Base-by-base conservation (phyloP, 92 coral and sea anemone genomes). In the Epizoanthus stellaris region DNA sequence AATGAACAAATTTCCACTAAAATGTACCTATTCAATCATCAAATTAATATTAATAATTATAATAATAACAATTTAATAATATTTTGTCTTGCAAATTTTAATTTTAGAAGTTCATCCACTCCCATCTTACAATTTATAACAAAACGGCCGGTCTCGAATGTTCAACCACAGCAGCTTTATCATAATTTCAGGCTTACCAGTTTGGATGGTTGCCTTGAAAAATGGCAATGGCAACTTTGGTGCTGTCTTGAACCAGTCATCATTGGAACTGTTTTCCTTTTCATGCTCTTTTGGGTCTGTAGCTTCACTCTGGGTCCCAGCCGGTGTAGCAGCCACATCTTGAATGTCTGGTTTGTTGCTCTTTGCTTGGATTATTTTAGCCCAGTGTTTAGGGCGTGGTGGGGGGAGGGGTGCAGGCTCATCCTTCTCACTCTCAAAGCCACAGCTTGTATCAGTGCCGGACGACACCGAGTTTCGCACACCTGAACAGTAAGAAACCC, bases 381-480 rank as follows among this genome's bases (percentile, higher is more conserved):
- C 98, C 94, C 98, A 95, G 84, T 91, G 98, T 60, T 93, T 95
- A 57, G 98, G 95, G 88, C 98, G 96, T 88, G 99, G 99, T 65
- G 98, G 99, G 63, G 99, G 96, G 7, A 97, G 94, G 76, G 97
- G 97, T 17, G 87, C 67, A 21, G 93, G 93, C 2, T 71, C 85
- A 6, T 93, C 93, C 30, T 87, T 91, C 17, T 94, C 94, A 69
- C 88, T 90, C 85, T 90, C 93, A 16, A 91, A 80, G 68, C 93
- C 98, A 43, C 85, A 91, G 19, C 98, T 93, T 40, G 98, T 92
- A 73, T 94, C 98, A 17, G 98, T 92, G 65, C 95, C 93, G 36
- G 98, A 91, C 23, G 98, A 91, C 10, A 90, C 87, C 3, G 98
- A 94, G 42, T 85, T 82, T 5, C 92, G 95, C 34, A 87, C 65